Percentiles rank a stretch among this genome's conserved stretches.
Evolutionary conservation across 2,113 vertebrate species (phyloP).

Genomic region (Anguilla rostrata): DNA sequence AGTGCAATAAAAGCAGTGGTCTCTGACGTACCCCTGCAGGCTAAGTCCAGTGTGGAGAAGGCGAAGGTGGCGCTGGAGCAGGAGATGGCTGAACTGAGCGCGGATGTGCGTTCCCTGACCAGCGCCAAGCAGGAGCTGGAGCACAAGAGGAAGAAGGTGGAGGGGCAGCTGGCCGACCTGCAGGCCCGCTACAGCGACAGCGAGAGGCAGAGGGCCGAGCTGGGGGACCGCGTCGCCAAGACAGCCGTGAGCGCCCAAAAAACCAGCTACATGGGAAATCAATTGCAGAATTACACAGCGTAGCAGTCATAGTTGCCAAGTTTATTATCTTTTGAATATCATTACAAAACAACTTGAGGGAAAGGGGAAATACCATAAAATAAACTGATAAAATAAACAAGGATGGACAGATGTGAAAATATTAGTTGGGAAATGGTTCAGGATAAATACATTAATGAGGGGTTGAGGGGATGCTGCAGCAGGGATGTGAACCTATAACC

Average conservation of each 20-base stretch:
- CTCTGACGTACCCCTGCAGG: slow-evolving; percentile 59
- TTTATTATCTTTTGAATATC: too few species aligned
- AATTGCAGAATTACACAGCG: too few species aligned
- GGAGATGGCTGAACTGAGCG: slow-evolving; percentile 73
- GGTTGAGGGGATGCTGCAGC: too few species aligned
- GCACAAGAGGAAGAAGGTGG: slow-evolving; percentile 91
- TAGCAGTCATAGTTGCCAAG: too few species aligned
- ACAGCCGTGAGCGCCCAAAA: slow-evolving; percentile 69
- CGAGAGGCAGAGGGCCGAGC: slow-evolving; percentile 80
- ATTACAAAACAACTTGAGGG: too few species aligned
- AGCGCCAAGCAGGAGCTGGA: slow-evolving; percentile 87
- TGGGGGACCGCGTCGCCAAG: slow-evolving; percentile 82
- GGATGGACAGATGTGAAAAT: neutral
- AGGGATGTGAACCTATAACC: neutral
- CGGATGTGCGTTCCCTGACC: slow-evolving; percentile 77
- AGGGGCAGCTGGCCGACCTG: slow-evolving; percentile 84
- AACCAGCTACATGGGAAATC: too few species aligned
- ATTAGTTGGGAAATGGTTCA: neutral
- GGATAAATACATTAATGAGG: neutral
- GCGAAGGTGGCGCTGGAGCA: slow-evolving; percentile 88
- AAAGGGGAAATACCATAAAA: neutral
- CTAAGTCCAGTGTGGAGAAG: slow-evolving; percentile 85
- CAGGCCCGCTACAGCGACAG: slow-evolving; percentile 78
- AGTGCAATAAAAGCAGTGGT: neutral
- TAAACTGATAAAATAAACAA: neutral